A percentile compares a stretch with the other conserved stretches of the same genome.
These are phyloP conservation scores for Thecophora atra DNA, from an alignment of 2,888 invertebrate genomes.

Conservation along the genomic window DNA sequence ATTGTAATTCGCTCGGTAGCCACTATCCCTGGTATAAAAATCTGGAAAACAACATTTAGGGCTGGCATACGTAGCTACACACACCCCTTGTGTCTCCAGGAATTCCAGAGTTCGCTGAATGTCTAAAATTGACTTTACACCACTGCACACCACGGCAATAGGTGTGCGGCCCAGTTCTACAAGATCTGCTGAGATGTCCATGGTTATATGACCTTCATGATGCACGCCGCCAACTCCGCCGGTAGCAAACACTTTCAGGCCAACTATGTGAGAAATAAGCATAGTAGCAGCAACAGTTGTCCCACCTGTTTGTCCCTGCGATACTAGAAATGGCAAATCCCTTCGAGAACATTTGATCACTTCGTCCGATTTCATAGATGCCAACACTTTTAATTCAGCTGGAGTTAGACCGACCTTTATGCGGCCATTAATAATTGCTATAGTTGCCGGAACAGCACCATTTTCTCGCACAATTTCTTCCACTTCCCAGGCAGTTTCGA, in stretches of 20 bases:
- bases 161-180: constrained; percentile 87
- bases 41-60: constrained; percentile 83
- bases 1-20: constrained; percentile 76
- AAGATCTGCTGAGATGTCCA: constrained; percentile 96
- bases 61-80: constrained; percentile 82
- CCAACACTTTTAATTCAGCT: constrained; percentile 74
- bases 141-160: constrained; percentile 92
- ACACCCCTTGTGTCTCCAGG: constrained; percentile 95
- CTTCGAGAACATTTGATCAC: constrained; percentile 86
- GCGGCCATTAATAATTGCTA: constrained; percentile 86
- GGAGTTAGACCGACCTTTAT: constrained; percentile 80
- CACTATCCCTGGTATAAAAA: constrained; percentile 87
- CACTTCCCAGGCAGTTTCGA: constrained; percentile 73
- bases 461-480: constrained; percentile 76
- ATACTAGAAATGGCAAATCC: constrained; percentile 81
- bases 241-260: constrained; percentile 92
- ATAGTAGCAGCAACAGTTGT: constrained; percentile 97
- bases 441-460: constrained; percentile 91
- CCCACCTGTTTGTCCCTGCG: constrained; percentile 81
- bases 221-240: constrained; percentile 93
- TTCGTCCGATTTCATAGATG: constrained; percentile 61
- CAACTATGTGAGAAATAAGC: constrained; percentile 81
- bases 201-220: constrained; percentile 81
- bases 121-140: constrained; percentile 97
- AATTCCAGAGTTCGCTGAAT: constrained; percentile 93